A percentile compares a stretch with the other conserved stretches of the same genome.
These are phyloP conservation scores for Erythrolamprus reginae DNA, from an alignment of 2,113 vertebrate genomes.

Conservation along the genomic window DNA sequence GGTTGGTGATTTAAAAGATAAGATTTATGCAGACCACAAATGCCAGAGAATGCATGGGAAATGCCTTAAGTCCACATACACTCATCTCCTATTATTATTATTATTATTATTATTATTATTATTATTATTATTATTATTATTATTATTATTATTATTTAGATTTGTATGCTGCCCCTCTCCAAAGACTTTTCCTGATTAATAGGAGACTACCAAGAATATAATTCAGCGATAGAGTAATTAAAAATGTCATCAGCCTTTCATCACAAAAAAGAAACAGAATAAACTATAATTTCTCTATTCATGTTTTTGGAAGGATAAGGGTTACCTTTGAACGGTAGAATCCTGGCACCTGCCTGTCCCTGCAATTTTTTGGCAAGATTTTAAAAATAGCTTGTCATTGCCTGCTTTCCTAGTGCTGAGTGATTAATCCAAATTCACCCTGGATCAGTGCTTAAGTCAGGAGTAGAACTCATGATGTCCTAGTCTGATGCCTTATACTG, in stretches of 20 bases:
- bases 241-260: neutral
- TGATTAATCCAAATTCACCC: neutral
- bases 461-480: neutral
- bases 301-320: neutral
- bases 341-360: neutral
- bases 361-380: neutral
- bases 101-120: no score
- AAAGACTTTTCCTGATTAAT: neutral
- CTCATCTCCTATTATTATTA: no score
- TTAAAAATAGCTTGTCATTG: neutral
- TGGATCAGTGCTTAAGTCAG: neutral
- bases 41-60: neutral
- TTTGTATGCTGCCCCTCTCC: no score
- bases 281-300: neutral
- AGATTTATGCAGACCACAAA: neutral
- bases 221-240: neutral
- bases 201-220: neutral
- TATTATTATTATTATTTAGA: no score
- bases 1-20: neutral
- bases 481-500: neutral
- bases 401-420: neutral
- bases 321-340: neutral
- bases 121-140: no score
- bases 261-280: neutral
- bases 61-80: neutral